Base-by-base conservation (phyloP, 2,888 invertebrate genomes). In the Apoderus coryli region DNA sequence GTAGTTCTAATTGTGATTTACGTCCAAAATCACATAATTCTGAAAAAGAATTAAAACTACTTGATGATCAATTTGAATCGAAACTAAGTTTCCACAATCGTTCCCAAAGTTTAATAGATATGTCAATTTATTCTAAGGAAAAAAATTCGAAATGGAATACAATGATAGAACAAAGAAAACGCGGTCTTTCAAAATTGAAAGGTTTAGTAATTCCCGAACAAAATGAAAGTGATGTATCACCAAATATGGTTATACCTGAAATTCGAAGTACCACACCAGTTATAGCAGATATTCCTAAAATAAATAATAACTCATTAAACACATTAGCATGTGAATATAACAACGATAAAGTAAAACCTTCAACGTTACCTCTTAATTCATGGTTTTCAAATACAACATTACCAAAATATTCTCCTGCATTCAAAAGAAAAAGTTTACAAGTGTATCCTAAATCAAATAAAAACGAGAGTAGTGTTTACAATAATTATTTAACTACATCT, bases 171-270 rank as follows among this genome's bases (percentile, higher is more conserved):
- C 82, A 85, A 52, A 67, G 86, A 32, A 72, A 77, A 41, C 77
- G 76, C 49, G 78, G 79, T 11, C 72, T 85, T 58, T 81, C 84
- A 3, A 88, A 86, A 56, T 58, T 89, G 35, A 69, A 85, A 48
- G 88, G 86, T n/a, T 60, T 89, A 44, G 80, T 85, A 16, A 89
- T 89, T 50, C 88, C 88, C 3, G 86, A 88, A 46, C 65, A 68
- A 9, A 56, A 65, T 13, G 61, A 69, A 40, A 42, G 31, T 23
- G 44, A 45, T 25, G 16, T 36, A 14, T 49, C 74, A 29, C 61
- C 75, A 29, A 75, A 79, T 55, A 63, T 77, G 27, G 81, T 82
- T 57, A 61, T 88, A 47, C 84, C 86, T 2, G 81, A 80, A 63
- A 86, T 88, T 31, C 80, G 77, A 57, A 80, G 80, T 45, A 42